Base-by-base conservation (phyloP, 2,113 vertebrate species). In the Melanerpes formicivorus region DNA sequence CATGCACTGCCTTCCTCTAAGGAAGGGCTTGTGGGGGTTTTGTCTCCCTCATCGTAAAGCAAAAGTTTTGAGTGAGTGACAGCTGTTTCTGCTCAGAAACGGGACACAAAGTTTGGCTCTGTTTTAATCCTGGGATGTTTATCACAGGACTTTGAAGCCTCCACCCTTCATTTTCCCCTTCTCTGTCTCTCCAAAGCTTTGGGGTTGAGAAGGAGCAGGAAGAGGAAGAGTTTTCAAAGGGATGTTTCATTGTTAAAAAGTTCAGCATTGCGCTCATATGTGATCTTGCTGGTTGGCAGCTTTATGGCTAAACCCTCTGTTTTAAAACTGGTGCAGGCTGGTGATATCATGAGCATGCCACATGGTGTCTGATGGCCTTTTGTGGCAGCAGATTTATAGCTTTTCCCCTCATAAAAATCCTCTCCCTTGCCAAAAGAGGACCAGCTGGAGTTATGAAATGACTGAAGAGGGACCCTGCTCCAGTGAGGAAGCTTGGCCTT, bases 391-490 rank as follows among this genome's bases (percentile, higher is more conserved):
- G 93, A 95, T 88, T 97, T 95, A 97, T 74, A 70, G 90, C 62
- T 73, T 96, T 96, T 97, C 90, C 91, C 84, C 90, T 95, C 84
- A 86, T 95, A 96, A 97, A 96, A 97, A 86, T 56, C 64, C 77
- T 84, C 50, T 93, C 76, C 80, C 42, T 82, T 81, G 86, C 90
- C 92, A 96, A 84, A 87, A 92, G 65, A 76, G 46, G 90, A 91
- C 70, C 87, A 96, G 88, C 86, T 94, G 86, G 74, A 95, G 75
- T 93, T 96, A 83, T 27, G 62, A 95, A 96, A 94, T 70, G 69
- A 50, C 74, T 71, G 59, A 95, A 76, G 67, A 94, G 87, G 69
- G 80, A 75, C 80, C 72, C 67, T 88, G 32, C 32, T 62, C 8
- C 65, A 85, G n/a, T 5, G 85, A 54, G 64, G 80, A 55, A 63